Conservation (phyloP, 2,797 vertebrate species). For the Protonibea diacanthus region DNA sequence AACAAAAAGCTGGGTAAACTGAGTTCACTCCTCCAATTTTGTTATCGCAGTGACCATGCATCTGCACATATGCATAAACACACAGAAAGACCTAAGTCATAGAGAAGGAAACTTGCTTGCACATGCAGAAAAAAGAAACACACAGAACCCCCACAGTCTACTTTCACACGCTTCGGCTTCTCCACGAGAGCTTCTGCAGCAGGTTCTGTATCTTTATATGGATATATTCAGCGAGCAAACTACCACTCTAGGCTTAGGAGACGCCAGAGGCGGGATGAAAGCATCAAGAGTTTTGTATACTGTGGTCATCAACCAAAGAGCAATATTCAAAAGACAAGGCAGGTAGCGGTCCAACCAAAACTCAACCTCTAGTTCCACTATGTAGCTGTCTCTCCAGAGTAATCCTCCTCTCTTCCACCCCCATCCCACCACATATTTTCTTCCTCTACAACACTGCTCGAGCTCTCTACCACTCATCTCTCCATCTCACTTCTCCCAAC, state of each 20-base stretch:
- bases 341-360: conserved; percentile 15
- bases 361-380: conserved; percentile 17
- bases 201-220: conserved; percentile 54
- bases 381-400: conserved; percentile 14
- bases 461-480: conserved; percentile 43
- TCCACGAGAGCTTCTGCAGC: conserved; percentile 18
- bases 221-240: conserved; percentile 50
- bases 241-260: conserved; percentile 18
- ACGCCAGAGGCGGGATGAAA: conserved; percentile 26
- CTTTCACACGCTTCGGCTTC: background rate
- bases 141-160: conserved; percentile 25
- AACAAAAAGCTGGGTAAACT: conserved; percentile 28
- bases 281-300: conserved; percentile 25
- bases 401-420: conserved; percentile 43
- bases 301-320: conserved; percentile 24
- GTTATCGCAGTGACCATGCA: conserved; percentile 23
- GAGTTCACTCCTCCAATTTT: conserved; percentile 53
- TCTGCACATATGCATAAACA: conserved; percentile 51
- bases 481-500: conserved; percentile 51
- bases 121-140: conserved; percentile 17
- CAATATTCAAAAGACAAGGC: conserved; percentile 33
- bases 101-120: conserved; percentile 35
- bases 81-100: conserved; percentile 22
- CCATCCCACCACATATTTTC: conserved; percentile 47
- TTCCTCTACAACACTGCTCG: conserved; percentile 37